Base-by-base conservation (phyloP, 2,797 vertebrate genomes). In the Clamator glandarius region DNA sequence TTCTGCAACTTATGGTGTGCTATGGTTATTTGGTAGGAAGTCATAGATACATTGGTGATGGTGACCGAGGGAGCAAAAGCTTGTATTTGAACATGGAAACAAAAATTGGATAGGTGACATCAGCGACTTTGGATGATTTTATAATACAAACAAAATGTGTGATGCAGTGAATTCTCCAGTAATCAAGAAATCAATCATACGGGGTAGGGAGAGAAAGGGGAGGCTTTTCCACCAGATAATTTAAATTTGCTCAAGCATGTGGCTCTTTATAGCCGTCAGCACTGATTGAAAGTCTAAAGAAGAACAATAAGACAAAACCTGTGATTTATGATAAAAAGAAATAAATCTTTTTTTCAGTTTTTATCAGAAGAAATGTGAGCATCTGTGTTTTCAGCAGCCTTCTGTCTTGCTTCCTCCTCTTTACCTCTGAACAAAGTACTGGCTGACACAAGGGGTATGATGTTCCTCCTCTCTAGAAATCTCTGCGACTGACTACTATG, bases 381-480 rank as follows among this genome's bases (percentile, higher is more conserved):
- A 93, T 94, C 93, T 96, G 85, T 93, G 80, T 94, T 94, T 95
- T 76, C 85, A 84, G 48, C 59, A 86, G 15, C 80, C 91, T 96
- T 93, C 92, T 95, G 89, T 84, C 69, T 81, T 7, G 1, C 84
- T 93, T 93, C 57, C 33, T 84, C 33, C 50, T 83, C 74, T 79
- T 77, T 74, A n/a, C 46, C 64, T 80, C 69, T 51, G 67, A 88
- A 69, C 59, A 90, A 78, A 76, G 76, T 73, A 42, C 82, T 44
- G 83, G n/a, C 79, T 86, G 80, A 46, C 82, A 26, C 59, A 46
- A 67, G 83, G 76, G 70, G 91, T 84, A 28, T 8, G 31, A 52
- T 64, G 52, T 12, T 86, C 41, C 55, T 81, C 87, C 58, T 64
- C 28, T 50, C 62, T 63, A 25, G 72, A 48, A 90, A 79, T 54